These are phyloP conservation scores for Pseudachorutes palmiensis DNA, from an alignment of 1,140 invertebrate genomes.

Conservation along the genomic window DNA sequence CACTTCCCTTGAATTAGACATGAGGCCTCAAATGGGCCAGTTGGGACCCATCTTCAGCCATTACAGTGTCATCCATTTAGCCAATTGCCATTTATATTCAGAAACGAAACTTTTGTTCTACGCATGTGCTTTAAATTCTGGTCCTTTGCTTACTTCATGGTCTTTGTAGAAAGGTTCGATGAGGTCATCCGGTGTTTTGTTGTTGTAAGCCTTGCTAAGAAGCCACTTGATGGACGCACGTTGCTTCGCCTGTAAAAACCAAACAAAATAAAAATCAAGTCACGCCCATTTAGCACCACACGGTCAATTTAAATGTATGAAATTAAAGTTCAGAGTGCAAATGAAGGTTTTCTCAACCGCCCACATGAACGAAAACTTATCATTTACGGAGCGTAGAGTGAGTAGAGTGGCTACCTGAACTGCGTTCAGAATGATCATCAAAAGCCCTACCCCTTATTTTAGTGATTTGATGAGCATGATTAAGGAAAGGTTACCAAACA, in stretches of 20 bases:
- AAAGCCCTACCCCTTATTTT: too few species aligned
- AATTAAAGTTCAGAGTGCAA: background rate
- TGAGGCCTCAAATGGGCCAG: background rate
- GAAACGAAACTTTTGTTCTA: too few species aligned
- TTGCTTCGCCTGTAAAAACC: constrained; percentile 83
- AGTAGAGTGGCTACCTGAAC: too few species aligned
- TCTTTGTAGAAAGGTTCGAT: constrained; percentile 90
- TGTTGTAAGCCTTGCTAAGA: constrained; percentile 91
- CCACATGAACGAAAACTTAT: background rate
- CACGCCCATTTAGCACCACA: background rate
- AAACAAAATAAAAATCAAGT: constrained; percentile 14
- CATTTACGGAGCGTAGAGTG: too few species aligned
- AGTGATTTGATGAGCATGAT: too few species aligned
- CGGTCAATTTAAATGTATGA: background rate
- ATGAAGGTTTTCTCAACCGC: background rate
- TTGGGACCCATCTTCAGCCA: too few species aligned
- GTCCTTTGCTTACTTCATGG: constrained; percentile 63
- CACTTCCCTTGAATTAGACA: background rate
- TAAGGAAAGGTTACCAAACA: too few species aligned
- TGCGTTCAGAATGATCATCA: too few species aligned
- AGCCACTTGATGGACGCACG: constrained; percentile 95
- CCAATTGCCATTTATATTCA: too few species aligned
- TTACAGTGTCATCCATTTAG: background rate
- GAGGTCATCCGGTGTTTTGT: constrained; percentile 86
- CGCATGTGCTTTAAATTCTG: too few species aligned